Percentiles rank a stretch among this genome's conserved stretches.
Evolutionary conservation across 2,113 vertebrate species (phyloP).

Genomic region (Dromiciops gliroides): DNA sequence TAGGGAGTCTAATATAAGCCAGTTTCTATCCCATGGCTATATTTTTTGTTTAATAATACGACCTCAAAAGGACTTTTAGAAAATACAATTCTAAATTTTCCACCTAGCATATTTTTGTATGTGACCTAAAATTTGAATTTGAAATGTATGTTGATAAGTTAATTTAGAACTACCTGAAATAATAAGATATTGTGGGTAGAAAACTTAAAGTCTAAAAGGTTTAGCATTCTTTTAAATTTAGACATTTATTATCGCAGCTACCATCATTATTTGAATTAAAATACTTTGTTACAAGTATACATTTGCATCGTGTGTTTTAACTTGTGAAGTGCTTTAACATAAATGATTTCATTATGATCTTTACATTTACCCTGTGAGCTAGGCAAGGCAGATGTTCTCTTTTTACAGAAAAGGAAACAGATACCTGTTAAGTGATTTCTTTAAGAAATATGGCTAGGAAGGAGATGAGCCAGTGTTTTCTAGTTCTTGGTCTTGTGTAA

Average conservation of each 20-base stretch:
- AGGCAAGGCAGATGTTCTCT: not conserved
- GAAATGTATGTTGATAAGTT: not conserved
- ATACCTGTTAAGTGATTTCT: not conserved
- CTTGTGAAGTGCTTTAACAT: not conserved
- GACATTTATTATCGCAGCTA: not conserved
- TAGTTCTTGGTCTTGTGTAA: not conserved
- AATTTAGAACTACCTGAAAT: conserved; percentile 42
- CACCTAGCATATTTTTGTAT: not conserved
- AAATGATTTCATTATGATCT: not conserved
- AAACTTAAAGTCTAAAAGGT: conserved; percentile 39
- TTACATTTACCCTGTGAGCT: not conserved
- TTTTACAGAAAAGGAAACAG: not conserved
- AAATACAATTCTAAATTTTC: not conserved
- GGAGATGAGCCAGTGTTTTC: not conserved
- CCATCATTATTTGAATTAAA: conserved; percentile 39
- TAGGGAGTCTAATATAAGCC: not conserved
- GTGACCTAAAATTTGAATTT: conserved; percentile 14
- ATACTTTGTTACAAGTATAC: not conserved
- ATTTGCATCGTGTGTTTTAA: not conserved
- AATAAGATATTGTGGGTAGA: conserved; percentile 38
- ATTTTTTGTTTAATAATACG: not conserved
- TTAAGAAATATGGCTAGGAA: not conserved
- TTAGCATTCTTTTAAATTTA: conserved; percentile 28
- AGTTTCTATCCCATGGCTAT: not conserved
- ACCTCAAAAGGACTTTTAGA: not conserved